Conservation (phyloP, 2,888 invertebrate genomes). For the Caenorhabditis becei region DNA sequence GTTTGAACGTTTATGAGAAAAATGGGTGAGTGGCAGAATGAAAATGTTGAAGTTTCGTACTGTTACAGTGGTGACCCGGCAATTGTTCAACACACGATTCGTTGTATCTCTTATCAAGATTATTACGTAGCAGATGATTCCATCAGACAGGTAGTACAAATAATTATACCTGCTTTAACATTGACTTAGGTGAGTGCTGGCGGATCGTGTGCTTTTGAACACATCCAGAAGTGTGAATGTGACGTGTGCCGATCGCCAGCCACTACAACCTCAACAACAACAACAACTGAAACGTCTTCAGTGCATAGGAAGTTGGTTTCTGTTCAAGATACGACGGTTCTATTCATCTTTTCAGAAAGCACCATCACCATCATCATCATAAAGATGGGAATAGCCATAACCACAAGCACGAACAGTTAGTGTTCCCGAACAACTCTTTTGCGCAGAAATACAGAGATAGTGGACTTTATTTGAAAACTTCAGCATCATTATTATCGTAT, state of each 20-base stretch:
- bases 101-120: slow-evolving; percentile 69
- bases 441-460: slow-evolving; percentile 53
- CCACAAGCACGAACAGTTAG: slow-evolving; percentile 48
- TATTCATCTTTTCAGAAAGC: slow-evolving; percentile 25
- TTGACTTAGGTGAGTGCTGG: slow-evolving; percentile 51
- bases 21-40: slow-evolving; percentile 59
- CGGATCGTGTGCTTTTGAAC: slow-evolving; percentile 65
- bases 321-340: background rate
- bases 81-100: slow-evolving; percentile 61
- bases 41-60: no score
- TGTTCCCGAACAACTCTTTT: slow-evolving; percentile 53
- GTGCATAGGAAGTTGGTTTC: slow-evolving; percentile 53
- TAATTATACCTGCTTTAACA: background rate
- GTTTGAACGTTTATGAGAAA: slow-evolving; percentile 68
- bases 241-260: slow-evolving; percentile 59
- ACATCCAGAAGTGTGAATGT: slow-evolving; percentile 67
- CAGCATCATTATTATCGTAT: background rate
- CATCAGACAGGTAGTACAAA: slow-evolving; percentile 38
- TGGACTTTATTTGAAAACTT: slow-evolving; percentile 41
- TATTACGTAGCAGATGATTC: slow-evolving; percentile 63
- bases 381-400: slow-evolving; percentile 22
- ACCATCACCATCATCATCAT: slow-evolving; percentile 56
- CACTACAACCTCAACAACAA: slow-evolving; percentile 41
- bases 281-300: slow-evolving; percentile 34
- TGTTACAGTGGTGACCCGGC: slow-evolving; percentile 55